These are phyloP conservation scores for Larimichthys polyactis DNA, from an alignment of 2,113 vertebrate genomes.

Conservation along the genomic window DNA sequence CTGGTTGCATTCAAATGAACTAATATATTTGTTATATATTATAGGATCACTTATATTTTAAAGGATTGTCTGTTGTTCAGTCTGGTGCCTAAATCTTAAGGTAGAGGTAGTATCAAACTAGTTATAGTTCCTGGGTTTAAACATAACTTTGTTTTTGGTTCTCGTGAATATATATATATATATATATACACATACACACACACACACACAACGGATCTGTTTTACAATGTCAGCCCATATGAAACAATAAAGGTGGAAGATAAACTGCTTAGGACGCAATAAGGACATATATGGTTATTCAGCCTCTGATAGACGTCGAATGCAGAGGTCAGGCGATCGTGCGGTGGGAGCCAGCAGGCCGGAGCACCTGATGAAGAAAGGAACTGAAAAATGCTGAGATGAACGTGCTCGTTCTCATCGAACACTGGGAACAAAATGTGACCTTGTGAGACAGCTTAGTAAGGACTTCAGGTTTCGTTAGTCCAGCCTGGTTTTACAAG, in stretches of 20 bases:
- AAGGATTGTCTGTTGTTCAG: too few species aligned
- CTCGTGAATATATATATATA: too few species aligned
- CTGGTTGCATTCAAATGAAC: too few species aligned
- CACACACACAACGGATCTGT: background rate
- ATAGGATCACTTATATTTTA: too few species aligned
- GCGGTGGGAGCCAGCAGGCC: too few species aligned
- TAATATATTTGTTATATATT: too few species aligned
- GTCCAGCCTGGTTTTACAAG: slow-evolving; percentile 1
- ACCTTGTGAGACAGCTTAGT: slow-evolving; percentile 8
- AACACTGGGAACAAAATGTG: background rate
- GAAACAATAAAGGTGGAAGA: slow-evolving; percentile 11
- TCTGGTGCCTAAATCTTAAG: too few species aligned
- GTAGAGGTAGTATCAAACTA: too few species aligned
- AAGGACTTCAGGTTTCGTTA: slow-evolving; percentile 1
- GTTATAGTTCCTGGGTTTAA: too few species aligned
- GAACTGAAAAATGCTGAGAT: slow-evolving; percentile 60
- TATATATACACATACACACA: too few species aligned
- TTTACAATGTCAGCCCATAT: slow-evolving; percentile 13
- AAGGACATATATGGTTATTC: slow-evolving; percentile 2
- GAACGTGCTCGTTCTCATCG: accelerated
- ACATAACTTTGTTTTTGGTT: background rate
- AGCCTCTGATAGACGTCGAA: background rate
- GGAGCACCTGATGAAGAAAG: background rate
- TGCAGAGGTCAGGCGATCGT: background rate
- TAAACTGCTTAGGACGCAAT: background rate